Conservation (phyloP, 2,797 vertebrate genomes). For the Ibycter americanus region DNA sequence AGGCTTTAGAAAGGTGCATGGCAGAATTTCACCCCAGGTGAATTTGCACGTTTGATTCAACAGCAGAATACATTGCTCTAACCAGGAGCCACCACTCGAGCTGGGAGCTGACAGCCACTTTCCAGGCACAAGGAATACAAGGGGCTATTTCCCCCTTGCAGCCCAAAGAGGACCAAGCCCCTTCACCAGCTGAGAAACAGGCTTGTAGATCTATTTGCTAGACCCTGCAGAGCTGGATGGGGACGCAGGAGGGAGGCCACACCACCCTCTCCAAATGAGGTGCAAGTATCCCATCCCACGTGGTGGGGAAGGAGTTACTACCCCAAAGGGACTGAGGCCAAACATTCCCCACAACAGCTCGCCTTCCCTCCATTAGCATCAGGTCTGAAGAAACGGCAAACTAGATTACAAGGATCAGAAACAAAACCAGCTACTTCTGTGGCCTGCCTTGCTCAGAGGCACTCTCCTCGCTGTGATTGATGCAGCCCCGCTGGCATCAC, state of each 20-base stretch:
- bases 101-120: neutral
- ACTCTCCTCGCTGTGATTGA: neutral
- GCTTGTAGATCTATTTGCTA: neutral
- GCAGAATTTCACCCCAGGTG: neutral
- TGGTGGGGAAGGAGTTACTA: neutral
- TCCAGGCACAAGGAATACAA: too few relatives aligned
- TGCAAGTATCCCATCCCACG: accelerated
- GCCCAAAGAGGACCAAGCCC: neutral
- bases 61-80: neutral
- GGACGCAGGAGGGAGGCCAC: neutral
- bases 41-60: neutral
- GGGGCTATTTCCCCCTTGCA: accelerated
- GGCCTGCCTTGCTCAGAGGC: neutral
- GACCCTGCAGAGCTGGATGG: neutral
- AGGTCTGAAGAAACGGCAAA: neutral
- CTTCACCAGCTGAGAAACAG: neutral
- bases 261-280: accelerated
- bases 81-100: neutral
- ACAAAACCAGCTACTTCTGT: neutral
- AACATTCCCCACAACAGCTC: neutral
- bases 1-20: neutral
- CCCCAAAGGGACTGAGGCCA: too few relatives aligned
- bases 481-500: accelerated
- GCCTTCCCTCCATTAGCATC: neutral
- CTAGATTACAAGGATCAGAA: neutral